These are phyloP conservation scores for Solenopsis fugax DNA, from an alignment of 1,140 invertebrate species.

Conservation along the genomic window DNA sequence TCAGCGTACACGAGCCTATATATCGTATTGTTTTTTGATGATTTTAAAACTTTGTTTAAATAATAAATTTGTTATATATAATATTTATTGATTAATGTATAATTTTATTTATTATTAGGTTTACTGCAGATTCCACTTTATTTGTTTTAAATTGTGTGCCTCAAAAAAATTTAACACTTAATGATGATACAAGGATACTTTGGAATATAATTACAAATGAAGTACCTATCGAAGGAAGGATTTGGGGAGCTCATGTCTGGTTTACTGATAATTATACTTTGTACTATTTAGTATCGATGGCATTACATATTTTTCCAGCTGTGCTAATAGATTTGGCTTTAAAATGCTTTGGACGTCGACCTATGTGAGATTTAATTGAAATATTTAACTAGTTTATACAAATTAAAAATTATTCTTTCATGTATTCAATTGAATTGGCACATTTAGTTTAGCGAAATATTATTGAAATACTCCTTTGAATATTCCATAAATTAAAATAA, in stretches of 20 bases:
- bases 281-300: slow-evolving; percentile 88
- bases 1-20: too few relatives aligned
- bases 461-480: background rate
- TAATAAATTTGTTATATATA: too few relatives aligned
- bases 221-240: slow-evolving; percentile 89
- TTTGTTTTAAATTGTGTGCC: slow-evolving; percentile 89
- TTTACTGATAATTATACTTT: slow-evolving; percentile 86
- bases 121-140: slow-evolving; percentile 89
- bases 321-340: slow-evolving; percentile 90
- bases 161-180: accelerated
- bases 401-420: background rate
- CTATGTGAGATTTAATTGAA: slow-evolving; percentile 89
- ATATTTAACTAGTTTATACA: background rate
- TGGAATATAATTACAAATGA: slow-evolving; percentile 84
- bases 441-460: background rate
- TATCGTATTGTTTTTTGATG: too few relatives aligned
- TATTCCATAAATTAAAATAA: too few relatives aligned
- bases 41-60: background rate
- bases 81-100: background rate
- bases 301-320: slow-evolving; percentile 91
- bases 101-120: slow-evolving; percentile 71
- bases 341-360: slow-evolving; percentile 89
- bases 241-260: slow-evolving; percentile 89
- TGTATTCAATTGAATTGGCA: background rate
- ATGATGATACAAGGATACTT: slow-evolving; percentile 87